Evolutionary conservation across 2,797 vertebrate genomes (phyloP), one percentile per base, ranked within the genome.

Genomic region (Microchirus variegatus): DNA sequence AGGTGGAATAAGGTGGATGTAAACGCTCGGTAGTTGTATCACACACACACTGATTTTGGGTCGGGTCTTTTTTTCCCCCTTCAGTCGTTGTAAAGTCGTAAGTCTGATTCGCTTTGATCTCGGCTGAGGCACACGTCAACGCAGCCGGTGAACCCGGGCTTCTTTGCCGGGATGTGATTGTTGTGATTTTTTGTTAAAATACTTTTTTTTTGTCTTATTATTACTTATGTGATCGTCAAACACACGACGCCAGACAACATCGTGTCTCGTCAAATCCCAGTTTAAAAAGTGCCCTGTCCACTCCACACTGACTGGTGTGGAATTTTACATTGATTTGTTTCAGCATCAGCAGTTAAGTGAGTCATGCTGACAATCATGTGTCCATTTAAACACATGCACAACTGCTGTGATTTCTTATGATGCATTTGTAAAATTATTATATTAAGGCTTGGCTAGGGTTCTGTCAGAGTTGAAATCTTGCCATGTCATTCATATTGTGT

Each of bases 71-170:
- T 48, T 42, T 48, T 50, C 36, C 43, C n/a, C n/a, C n/a, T n/a
- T n/a, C 5, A 31, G 49, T 51, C 26, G 53, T 53, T 68, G 61
- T 10, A 67, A 22, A 70, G 56, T 74, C 81, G 67, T 70, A 66
- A 70, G 64, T 64, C 0, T 83, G 70, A 70, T 73, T 71, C 59
- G 71, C 73, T 65, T 66, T 77, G 73, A 75, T 80, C 31, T 76
- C 45, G 22, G 37, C 50, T 37, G 59, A 73, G 46, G 17, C 71
- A 82, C 81, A 83, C 84, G 80, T 87, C 83, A 77, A 74, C 80
- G 52, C 13, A 59, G 60, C 81, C 75, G 67, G 68, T 67, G 64
- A 36, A 40, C 17, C 55, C 48, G 42, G 15, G 46, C 45, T 8
- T 31, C 50, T 70, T 44, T 37, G 26, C 49, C 18, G 49, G 15